Percentiles rank a stretch among this genome's conserved stretches.
Evolutionary conservation across 1,140 invertebrate species (phyloP).

Genomic region (Panagrolaimus sp.): DNA sequence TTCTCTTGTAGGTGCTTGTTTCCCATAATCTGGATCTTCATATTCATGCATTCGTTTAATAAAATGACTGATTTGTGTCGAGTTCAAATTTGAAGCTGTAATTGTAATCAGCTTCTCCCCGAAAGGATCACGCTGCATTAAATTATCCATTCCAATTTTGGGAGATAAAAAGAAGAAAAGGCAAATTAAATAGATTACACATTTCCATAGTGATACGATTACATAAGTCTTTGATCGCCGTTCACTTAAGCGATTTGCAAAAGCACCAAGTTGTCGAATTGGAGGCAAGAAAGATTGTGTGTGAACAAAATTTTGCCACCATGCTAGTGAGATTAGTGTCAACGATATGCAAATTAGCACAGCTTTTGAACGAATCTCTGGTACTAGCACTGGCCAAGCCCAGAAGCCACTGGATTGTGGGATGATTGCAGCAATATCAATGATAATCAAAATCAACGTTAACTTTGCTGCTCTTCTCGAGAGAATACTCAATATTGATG

Average conservation of each 20-base stretch:
- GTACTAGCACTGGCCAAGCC: slow-evolving; percentile 46
- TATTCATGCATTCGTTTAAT: slow-evolving; percentile 45
- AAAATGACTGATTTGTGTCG: slow-evolving; percentile 50
- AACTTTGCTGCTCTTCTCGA: slow-evolving; percentile 37
- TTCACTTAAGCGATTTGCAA: slow-evolving; percentile 41
- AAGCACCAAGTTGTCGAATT: slow-evolving; percentile 38
- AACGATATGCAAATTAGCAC: slow-evolving; percentile 41
- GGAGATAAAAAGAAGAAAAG: slow-evolving; percentile 45
- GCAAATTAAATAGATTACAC: slow-evolving; percentile 45
- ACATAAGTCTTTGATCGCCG: slow-evolving; percentile 49
- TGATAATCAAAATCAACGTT: slow-evolving; percentile 45
- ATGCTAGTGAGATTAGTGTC: slow-evolving; percentile 46
- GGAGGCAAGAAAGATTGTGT: slow-evolving; percentile 50
- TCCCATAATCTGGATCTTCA: slow-evolving; percentile 31
- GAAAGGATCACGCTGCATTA: slow-evolving; percentile 50
- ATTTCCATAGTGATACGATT: slow-evolving; percentile 51
- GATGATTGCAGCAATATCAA: slow-evolving; percentile 44
- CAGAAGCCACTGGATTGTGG: slow-evolving; percentile 49
- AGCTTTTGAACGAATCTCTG: slow-evolving; percentile 31
- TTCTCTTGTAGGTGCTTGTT: slow-evolving; percentile 19
- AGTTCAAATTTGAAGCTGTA: slow-evolving; percentile 48
- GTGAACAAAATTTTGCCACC: slow-evolving; percentile 58
- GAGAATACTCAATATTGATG: slow-evolving; percentile 40
- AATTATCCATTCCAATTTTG: slow-evolving; percentile 30
- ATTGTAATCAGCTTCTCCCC: slow-evolving; percentile 56